Conservation (phyloP, 23 tunicate species). For the Phallusia fumigata region DNA sequence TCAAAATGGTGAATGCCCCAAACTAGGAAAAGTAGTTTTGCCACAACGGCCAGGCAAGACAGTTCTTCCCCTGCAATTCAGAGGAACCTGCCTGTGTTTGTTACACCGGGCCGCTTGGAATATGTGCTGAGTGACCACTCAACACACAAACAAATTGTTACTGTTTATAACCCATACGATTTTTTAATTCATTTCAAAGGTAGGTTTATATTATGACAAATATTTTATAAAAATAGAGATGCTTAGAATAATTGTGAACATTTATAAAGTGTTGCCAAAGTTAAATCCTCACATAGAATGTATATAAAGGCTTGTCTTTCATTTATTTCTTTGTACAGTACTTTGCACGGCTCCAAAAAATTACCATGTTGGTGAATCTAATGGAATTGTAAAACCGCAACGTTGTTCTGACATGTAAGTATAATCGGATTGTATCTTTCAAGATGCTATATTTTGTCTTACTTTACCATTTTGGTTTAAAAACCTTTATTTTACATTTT, state of each 20-base stretch:
- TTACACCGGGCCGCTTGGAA: constrained; percentile 1
- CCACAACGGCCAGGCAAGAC: constrained; percentile 20
- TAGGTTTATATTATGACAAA: not conserved
- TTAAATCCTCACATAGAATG: no score
- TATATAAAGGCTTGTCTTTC: no score
- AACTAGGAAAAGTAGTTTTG: constrained; percentile 12
- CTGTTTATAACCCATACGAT: constrained; percentile 31
- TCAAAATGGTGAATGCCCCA: constrained; percentile 30
- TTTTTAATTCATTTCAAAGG: constrained; percentile 24
- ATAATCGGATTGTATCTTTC: not conserved
- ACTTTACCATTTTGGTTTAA: no score
- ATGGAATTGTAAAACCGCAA: constrained; percentile 25
- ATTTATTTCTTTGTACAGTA: not conserved
- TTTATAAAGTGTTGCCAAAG: no score
- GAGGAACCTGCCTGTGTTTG: constrained; percentile 24
- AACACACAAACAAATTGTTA: constrained; percentile 14
- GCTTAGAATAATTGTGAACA: no score
- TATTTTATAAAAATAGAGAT: not conserved
- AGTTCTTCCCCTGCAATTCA: constrained; percentile 6
- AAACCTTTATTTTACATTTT: not conserved
- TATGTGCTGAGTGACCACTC: constrained; percentile 13
- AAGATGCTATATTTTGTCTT: no score
- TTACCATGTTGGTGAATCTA: constrained; percentile 18
- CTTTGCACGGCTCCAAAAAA: constrained; percentile 32
- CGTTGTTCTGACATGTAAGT: constrained; percentile 35